Evolutionary conservation across 2,797 vertebrate species (phyloP).

Genomic region (Sebastes baramenuke): DNA sequence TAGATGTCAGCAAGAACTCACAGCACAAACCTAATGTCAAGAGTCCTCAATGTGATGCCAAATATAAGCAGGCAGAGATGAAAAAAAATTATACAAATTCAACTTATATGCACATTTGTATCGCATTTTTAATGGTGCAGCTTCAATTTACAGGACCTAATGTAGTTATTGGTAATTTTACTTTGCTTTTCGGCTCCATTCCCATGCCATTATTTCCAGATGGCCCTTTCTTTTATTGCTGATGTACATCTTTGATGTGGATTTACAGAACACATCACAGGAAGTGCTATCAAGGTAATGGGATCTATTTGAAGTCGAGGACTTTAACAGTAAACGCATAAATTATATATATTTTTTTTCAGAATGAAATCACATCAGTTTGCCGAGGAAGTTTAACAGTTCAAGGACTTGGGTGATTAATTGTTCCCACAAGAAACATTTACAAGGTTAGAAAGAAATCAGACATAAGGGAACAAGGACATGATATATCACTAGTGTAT

Average conservation of each 20-base stretch:
- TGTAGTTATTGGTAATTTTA: neutral
- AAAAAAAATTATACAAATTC: neutral
- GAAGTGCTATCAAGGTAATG: neutral
- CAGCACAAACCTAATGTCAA: neutral
- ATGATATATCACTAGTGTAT: neutral
- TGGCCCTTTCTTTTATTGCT: neutral
- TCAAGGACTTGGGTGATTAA: neutral
- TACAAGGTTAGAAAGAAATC: neutral
- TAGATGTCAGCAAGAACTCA: slow-evolving; percentile 62
- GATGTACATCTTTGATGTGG: neutral
- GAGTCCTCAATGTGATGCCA: neutral
- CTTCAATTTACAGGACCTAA: neutral
- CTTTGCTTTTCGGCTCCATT: neutral
- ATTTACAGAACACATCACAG: neutral
- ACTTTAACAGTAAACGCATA: neutral
- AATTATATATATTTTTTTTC: neutral
- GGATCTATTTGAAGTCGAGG: neutral
- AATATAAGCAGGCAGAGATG: neutral
- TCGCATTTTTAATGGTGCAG: neutral
- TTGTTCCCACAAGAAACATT: neutral
- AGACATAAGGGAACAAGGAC: neutral
- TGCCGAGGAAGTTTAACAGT: neutral
- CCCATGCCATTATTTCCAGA: neutral
- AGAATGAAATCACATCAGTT: neutral
- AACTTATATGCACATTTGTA: neutral